phyloP scores from a whole-genome alignment of 2,113 vertebrate genomes.

The Haemorhous mexicanus region DNA sequence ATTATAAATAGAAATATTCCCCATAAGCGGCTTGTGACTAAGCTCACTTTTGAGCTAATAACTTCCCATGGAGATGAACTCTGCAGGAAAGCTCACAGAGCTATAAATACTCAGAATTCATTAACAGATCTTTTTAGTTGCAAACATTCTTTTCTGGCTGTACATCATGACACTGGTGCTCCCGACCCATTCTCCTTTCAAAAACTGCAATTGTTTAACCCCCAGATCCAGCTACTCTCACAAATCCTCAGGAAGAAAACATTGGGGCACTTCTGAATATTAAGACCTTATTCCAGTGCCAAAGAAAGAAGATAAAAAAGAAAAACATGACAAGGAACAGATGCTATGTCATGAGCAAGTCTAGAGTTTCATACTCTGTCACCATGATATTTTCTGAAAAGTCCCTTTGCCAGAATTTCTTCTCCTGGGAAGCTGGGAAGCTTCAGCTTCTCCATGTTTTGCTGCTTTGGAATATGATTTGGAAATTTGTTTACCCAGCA shows the following conservation, averaged over 20 bases:
- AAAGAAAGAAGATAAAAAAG: background rate
- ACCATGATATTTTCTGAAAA: too few species aligned
- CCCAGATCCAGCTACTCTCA: background rate
- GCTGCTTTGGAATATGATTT: too few species aligned
- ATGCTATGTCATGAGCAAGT: background rate
- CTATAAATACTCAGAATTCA: constrained; percentile 66
- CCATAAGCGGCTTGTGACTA: constrained; percentile 50
- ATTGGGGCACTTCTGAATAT: background rate
- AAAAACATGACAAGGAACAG: background rate
- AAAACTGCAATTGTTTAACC: constrained; percentile 51
- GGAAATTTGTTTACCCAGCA: too few species aligned
- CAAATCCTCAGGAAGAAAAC: constrained; percentile 54
- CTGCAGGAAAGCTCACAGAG: constrained; percentile 51
- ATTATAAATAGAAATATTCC: constrained; percentile 62
- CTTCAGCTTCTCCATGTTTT: too few species aligned
- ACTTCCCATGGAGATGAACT: constrained; percentile 54
- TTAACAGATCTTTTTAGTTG: constrained; percentile 59
- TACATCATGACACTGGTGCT: constrained; percentile 40
- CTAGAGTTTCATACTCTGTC: background rate
- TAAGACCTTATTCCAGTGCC: background rate
- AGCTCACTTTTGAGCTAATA: constrained; percentile 63
- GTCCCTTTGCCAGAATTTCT: too few species aligned
- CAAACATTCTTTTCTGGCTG: constrained; percentile 50
- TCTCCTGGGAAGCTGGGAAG: too few species aligned
- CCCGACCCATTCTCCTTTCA: constrained; percentile 20